Base-by-base conservation (phyloP, 2,797 vertebrate genomes). In the Myotis planiceps region DNA sequence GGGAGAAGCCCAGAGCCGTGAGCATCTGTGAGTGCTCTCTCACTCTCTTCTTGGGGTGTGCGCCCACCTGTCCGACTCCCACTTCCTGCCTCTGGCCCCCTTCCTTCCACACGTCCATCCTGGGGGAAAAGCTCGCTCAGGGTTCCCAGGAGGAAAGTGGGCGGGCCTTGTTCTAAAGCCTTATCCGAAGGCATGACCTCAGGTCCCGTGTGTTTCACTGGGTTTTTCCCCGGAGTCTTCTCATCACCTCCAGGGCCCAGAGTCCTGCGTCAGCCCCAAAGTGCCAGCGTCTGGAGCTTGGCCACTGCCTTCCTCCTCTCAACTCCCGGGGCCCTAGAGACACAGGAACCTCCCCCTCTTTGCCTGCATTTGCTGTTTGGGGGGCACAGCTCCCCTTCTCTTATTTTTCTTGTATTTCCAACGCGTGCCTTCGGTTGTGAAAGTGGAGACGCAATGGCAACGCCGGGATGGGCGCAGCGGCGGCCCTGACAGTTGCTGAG, bases 391-490 rank as follows among this genome's bases (percentile, higher is more conserved):
- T 78, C 94, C 51, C 6, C 10, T 15, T 75, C 14, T 49, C 45
- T 79, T 88, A 2, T 80, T 91, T 94, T 72, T 49, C 29, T 92
- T 79, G 23, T 47, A 76, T 66, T 58, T 63, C 39, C 18, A 88
- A 92, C 69, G 37, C 5, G 3, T 45, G 10, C 68, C 12, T 32
- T 71, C 69, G 29, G 58, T 39, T 89, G 65, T 71, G 79, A 86
- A 91, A 6, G 51, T 47, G 55, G 86, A 55, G 47, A 58, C n/a
- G 29, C 21, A 83, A 7, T 47, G 25, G 65, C 16, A 80, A 4
- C 83, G 27, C 66, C 47, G 86, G 15, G n/a, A 8, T 27, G 49
- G 18, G 14, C 55, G 49, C 71, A 80, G 53, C n/a, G 55, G 51
- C 12, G 42, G 93, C 66, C 7, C 25, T 80, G 55, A 47, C 19